Conservation (phyloP, 2,888 invertebrate species). For the Bellardia bayeri region DNA sequence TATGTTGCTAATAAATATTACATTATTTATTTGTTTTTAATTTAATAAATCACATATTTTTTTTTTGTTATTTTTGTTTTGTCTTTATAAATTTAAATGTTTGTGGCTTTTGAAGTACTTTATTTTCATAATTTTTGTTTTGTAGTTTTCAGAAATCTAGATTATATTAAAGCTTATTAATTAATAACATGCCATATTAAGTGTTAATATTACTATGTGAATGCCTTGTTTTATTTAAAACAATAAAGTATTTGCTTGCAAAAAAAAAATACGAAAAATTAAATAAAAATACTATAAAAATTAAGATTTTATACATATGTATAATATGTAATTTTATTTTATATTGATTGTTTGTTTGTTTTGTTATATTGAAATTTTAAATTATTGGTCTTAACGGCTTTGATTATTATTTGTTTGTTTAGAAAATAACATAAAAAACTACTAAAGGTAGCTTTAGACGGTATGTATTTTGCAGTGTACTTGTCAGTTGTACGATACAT, state of each 20-base stretch:
- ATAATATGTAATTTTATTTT: not conserved
- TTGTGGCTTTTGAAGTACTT: slow-evolving; percentile 41
- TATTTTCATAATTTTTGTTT: not conserved
- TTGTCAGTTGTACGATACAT: too few species aligned
- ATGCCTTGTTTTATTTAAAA: slow-evolving; percentile 64
- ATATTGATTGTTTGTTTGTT: not conserved
- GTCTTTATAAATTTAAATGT: slow-evolving; percentile 42
- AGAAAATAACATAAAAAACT: slow-evolving; percentile 20
- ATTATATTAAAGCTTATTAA: slow-evolving; percentile 61
- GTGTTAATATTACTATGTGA: slow-evolving; percentile 70
- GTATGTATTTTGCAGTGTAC: too few species aligned
- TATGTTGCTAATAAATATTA: slow-evolving; percentile 1
- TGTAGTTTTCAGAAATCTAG: slow-evolving; percentile 39
- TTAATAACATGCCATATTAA: slow-evolving; percentile 57
- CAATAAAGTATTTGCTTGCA: slow-evolving; percentile 12
- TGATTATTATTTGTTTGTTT: slow-evolving; percentile 30
- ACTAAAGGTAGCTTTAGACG: not conserved
- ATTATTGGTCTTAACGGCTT: slow-evolving; percentile 12
- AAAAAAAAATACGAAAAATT: not conserved
- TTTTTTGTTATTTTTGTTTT: slow-evolving; percentile 17
- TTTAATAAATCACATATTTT: slow-evolving; percentile 41
- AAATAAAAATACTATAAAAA: not conserved
- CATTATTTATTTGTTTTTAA: not conserved
- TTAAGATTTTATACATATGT: too few species aligned
- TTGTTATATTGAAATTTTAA: slow-evolving; percentile 15